Percentiles rank a stretch among this genome's conserved stretches.
Conservation (phyloP, 2,113 vertebrate species). For the Ondatra zibethicus region DNA sequence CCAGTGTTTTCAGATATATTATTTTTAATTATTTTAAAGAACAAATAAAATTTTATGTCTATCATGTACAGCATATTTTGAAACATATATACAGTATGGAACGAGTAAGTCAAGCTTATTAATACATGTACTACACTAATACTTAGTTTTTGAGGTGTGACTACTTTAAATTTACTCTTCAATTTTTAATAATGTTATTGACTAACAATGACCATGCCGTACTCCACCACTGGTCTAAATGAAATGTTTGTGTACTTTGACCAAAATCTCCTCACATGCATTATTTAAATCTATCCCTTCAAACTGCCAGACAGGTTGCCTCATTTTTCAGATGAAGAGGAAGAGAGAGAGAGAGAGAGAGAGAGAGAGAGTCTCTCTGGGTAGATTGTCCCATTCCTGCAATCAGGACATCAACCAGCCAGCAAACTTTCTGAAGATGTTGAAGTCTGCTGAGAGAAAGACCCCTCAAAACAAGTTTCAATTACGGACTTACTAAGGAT, state of each 20-base stretch:
- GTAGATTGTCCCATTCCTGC: neutral
- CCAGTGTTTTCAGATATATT: neutral
- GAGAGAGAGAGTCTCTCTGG: neutral
- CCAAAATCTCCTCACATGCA: neutral
- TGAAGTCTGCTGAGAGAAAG: neutral
- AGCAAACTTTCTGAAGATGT: neutral
- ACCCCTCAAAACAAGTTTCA: neutral
- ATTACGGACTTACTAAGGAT: neutral
- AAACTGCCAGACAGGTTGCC: neutral
- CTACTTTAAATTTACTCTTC: neutral
- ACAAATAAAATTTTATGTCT: neutral
- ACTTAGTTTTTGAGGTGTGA: neutral
- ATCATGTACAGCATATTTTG: neutral
- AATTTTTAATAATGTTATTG: neutral
- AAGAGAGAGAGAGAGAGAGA: neutral
- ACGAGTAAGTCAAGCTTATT: neutral
- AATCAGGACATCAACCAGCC: neutral
- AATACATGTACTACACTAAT: neutral
- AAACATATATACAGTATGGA: neutral
- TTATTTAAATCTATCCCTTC: neutral
- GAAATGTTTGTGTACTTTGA: neutral
- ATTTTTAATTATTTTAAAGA: conserved; percentile 29
- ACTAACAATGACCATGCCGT: neutral
- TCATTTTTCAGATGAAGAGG: neutral
- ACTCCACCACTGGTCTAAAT: neutral